A percentile compares a stretch with the other conserved stretches of the same genome.
These are phyloP conservation scores for Aphidoletes aphidimyza DNA, from an alignment of 2,888 invertebrate genomes.

Conservation along the genomic window DNA sequence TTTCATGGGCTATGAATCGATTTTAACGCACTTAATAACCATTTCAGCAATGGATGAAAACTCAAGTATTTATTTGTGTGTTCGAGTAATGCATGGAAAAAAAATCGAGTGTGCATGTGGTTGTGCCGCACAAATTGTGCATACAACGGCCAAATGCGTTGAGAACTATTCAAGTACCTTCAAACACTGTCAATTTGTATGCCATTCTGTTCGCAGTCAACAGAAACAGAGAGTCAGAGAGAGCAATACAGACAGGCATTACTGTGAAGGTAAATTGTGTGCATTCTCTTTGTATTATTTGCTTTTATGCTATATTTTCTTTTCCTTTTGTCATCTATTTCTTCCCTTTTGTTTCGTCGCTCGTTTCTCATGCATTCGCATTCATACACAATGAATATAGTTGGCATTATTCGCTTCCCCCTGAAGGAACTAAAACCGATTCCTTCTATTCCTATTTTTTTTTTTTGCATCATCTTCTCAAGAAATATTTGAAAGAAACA, in stretches of 20 bases:
- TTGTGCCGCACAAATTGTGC: too few species aligned
- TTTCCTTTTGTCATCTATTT: neutral
- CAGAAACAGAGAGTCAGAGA: neutral
- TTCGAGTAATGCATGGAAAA: conserved; percentile 7
- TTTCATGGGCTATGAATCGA: conserved; percentile 28
- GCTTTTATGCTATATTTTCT: conserved; percentile 1
- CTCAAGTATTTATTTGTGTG: conserved; percentile 9
- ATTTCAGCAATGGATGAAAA: conserved; percentile 30
- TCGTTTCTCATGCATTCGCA: neutral
- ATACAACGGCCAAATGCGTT: neutral
- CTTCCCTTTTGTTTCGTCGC: neutral
- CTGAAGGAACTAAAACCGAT: neutral
- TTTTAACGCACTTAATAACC: conserved; percentile 38
- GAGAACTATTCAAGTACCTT: neutral
- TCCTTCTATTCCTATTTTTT: neutral
- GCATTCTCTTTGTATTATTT: conserved; percentile 34
- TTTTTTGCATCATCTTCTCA: neutral
- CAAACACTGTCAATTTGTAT: neutral
- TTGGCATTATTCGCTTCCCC: conserved; percentile 18
- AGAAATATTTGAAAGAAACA: neutral
- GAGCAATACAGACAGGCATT: too few species aligned
- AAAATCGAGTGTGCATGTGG: neutral
- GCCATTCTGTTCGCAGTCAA: too few species aligned
- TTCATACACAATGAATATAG: neutral
- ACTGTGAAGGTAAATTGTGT: neutral